Percentiles rank a stretch among this genome's conserved stretches.
These are phyloP conservation scores for Tolmerus cingulatus DNA, from an alignment of 2,888 invertebrate genomes.

Conservation along the genomic window DNA sequence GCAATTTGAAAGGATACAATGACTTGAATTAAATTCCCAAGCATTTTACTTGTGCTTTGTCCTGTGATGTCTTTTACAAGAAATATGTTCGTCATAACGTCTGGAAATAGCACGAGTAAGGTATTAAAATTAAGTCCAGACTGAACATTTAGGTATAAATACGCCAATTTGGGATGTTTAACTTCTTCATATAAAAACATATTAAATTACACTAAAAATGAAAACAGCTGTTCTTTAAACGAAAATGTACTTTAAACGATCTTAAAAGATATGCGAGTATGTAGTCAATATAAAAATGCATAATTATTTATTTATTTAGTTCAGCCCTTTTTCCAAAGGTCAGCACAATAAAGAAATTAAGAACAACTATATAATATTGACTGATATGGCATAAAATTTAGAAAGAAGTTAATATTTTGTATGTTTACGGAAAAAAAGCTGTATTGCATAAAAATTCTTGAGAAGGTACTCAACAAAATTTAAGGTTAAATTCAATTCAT, in stretches of 20 bases:
- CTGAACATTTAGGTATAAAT: not conserved
- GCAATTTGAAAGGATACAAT: not conserved
- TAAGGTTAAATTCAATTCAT: no score
- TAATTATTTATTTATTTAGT: no score
- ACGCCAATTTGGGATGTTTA: not conserved
- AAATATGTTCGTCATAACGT: not conserved
- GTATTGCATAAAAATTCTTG: no score
- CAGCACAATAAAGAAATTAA: no score
- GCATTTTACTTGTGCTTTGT: not conserved
- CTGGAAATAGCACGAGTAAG: not conserved
- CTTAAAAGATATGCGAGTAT: no score
- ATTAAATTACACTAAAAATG: not conserved
- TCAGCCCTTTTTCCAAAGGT: no score
- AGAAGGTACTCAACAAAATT: no score
- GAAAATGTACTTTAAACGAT: not conserved
- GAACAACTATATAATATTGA: no score
- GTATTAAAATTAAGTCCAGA: not conserved
- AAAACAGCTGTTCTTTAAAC: not conserved
- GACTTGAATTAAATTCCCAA: not conserved
- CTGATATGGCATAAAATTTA: no score
- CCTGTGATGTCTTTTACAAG: not conserved
- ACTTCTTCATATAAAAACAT: not conserved
- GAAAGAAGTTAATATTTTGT: no score
- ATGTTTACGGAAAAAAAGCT: no score
- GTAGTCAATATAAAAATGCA: no score